A percentile compares a stretch with the other conserved stretches of the same genome.
Conservation (phyloP, 1,140 invertebrate species). For the Mesaphorura yosii region DNA sequence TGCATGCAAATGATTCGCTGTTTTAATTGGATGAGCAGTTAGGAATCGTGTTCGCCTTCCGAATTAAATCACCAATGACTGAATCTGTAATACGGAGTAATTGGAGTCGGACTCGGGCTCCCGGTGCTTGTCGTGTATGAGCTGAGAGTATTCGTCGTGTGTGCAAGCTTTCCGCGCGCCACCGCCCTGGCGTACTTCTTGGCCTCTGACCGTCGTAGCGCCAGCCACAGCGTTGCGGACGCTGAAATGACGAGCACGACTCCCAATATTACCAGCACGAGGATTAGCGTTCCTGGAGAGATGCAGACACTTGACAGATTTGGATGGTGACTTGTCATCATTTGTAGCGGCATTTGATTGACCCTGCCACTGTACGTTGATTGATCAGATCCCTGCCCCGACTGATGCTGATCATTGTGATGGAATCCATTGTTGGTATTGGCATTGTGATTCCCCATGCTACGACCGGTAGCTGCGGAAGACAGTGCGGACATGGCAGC, state of each 20-base stretch:
- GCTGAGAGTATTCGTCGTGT: neutral
- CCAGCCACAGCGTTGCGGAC: constrained; percentile 29
- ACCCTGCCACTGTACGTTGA: no score
- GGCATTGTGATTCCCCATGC: no score
- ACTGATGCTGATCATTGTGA: no score
- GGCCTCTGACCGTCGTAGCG: constrained; percentile 28
- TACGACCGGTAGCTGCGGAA: no score
- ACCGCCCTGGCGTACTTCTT: constrained; percentile 20
- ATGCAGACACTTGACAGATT: constrained; percentile 22
- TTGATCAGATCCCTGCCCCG: no score
- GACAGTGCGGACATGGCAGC: constrained; percentile 27
- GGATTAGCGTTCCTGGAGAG: constrained; percentile 30
- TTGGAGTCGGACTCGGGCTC: neutral
- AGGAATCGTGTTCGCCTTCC: no score
- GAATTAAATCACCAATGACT: constrained; percentile 7
- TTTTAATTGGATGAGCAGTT: no score
- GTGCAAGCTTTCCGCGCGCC: neutral
- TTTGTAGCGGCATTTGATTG: constrained; percentile 9
- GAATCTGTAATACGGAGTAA: constrained; percentile 4
- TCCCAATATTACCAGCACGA: constrained; percentile 29
- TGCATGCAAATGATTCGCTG: no score
- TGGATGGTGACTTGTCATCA: neutral
- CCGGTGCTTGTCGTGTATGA: neutral
- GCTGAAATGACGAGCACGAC: constrained; percentile 28
- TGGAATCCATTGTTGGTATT: no score